Conservation (phyloP, 2,888 invertebrate genomes). For the Stegana nigrithorax region DNA sequence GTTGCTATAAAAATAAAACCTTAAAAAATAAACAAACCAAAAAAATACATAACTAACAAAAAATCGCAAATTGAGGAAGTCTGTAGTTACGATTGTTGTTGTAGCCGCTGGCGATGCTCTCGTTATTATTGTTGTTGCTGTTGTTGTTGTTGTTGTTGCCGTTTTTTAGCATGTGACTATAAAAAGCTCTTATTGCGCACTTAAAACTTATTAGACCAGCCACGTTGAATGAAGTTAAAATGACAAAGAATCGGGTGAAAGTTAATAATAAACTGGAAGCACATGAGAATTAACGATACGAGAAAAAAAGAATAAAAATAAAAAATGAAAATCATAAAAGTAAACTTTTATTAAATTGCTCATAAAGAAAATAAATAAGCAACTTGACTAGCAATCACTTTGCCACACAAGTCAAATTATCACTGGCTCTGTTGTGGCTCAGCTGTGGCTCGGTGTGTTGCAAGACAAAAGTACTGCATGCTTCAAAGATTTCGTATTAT, state of each 20-base stretch:
- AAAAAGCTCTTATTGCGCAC: not conserved
- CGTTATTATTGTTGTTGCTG: too few relatives aligned
- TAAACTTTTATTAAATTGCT: not conserved
- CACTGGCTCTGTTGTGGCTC: too few relatives aligned
- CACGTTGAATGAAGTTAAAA: not conserved
- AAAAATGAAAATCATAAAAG: not conserved
- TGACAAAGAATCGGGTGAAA: not conserved
- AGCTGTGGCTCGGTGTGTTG: too few relatives aligned
- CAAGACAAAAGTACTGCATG: constrained; percentile 14
- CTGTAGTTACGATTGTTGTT: too few relatives aligned
- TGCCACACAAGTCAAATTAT: too few relatives aligned
- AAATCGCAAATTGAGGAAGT: constrained; percentile 1
- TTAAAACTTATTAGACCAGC: not conserved
- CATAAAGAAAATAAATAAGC: not conserved
- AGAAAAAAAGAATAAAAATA: not conserved
- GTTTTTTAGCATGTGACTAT: constrained; percentile 1
- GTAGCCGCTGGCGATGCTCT: too few relatives aligned
- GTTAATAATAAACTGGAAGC: not conserved
- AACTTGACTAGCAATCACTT: too few relatives aligned
- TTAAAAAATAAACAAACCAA: not conserved
- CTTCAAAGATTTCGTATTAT: not conserved
- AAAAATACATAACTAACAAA: too few relatives aligned
- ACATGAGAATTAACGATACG: not conserved
- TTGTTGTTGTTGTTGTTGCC: not conserved
- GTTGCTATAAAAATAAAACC: not conserved